A percentile compares a stretch with the other conserved stretches of the same genome.
Conservation (phyloP, 2,113 vertebrate genomes). For the Charadrius vociferus region DNA sequence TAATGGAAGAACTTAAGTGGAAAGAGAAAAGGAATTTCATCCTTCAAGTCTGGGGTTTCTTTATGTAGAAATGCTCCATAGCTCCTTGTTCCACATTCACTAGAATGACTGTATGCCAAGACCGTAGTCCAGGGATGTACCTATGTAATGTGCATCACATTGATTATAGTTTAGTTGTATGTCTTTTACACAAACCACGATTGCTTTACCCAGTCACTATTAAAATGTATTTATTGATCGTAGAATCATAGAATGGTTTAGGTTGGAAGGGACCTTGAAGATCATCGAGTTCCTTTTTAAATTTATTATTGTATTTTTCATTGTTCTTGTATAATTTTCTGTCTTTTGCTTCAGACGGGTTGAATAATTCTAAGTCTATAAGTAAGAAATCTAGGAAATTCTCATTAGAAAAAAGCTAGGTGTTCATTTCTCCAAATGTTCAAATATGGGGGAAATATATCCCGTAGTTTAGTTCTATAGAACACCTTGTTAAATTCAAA, state of each 20-base stretch:
- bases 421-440: not conserved
- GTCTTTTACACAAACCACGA: not conserved
- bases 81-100: not conserved
- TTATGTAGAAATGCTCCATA: not conserved
- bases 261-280: too few relatives aligned
- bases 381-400: not conserved
- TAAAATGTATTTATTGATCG: not conserved
- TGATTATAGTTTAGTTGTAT: not conserved
- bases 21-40: not conserved
- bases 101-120: not conserved
- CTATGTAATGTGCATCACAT: not conserved
- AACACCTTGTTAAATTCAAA: slow-evolving; percentile 43
- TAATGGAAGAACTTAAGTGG: not conserved
- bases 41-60: not conserved
- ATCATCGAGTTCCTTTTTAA: not conserved
- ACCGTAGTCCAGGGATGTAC: not conserved
- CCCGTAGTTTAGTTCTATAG: not conserved
- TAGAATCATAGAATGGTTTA: too few relatives aligned
- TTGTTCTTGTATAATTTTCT: not conserved
- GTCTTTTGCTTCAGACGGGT: not conserved
- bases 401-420: not conserved
- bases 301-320: not conserved
- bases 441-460: not conserved
- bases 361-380: not conserved
- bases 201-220: not conserved